phyloP scores from a whole-genome alignment of 2,888 invertebrate genomes.

The Odontothrips loti region DNA sequence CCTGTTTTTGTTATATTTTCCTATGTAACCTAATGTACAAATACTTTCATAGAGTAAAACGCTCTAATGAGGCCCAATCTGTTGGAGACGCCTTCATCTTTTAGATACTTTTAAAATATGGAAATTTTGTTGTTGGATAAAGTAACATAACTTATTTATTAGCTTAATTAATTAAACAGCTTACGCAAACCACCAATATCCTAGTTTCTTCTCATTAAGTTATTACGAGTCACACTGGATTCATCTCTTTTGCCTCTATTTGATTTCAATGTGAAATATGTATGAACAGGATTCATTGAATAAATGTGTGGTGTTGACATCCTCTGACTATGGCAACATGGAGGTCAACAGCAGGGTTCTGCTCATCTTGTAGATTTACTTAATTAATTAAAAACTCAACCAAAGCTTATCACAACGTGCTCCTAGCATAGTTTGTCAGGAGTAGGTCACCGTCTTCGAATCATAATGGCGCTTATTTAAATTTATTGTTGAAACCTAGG shows the following conservation, averaged over 20 bases:
- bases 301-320: no score
- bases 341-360: background rate
- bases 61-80: background rate
- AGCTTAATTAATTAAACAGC: background rate
- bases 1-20: slow-evolving; percentile 2
- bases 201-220: background rate
- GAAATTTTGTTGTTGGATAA: background rate
- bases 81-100: background rate
- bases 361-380: background rate
- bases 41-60: background rate
- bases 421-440: background rate
- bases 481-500: background rate
- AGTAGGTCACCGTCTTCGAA: background rate
- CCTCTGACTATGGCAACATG: no score
- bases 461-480: background rate
- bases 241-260: no score
- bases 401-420: background rate
- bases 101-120: background rate
- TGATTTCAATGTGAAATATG: background rate
- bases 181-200: background rate
- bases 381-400: background rate
- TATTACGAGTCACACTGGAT: background rate
- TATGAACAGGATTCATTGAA: background rate
- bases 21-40: slow-evolving; percentile 11
- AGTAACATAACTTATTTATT: background rate